Conservation (phyloP, 2,797 vertebrate genomes). For the Phalanger gymnotis region DNA sequence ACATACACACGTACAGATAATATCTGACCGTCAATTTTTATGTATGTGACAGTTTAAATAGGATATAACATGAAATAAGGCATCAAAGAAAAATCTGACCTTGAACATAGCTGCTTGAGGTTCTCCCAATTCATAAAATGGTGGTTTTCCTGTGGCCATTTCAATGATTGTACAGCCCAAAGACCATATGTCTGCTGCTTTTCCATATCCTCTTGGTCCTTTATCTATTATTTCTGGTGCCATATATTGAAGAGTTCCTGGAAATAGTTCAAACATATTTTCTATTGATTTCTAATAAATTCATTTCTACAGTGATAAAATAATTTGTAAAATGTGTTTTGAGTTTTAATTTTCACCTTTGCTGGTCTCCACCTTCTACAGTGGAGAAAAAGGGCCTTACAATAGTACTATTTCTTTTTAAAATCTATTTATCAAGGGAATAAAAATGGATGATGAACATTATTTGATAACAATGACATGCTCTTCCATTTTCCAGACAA, state of each 20-base stretch:
- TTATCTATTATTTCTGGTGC: conserved; percentile 99
- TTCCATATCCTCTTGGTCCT: conserved; percentile 96
- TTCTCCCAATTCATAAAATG: conserved; percentile 97
- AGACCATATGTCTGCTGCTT: conserved; percentile 99
- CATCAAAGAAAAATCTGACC: conserved; percentile 84
- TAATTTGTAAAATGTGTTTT: conserved; percentile 27
- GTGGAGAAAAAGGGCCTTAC: not conserved
- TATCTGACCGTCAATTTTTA: not conserved
- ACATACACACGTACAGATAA: not conserved
- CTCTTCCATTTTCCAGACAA: not conserved
- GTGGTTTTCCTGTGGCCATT: conserved; percentile 98
- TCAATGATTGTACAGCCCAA: conserved; percentile 98
- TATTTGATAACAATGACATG: conserved; percentile 17
- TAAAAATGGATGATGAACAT: conserved; percentile 24
- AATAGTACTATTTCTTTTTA: conserved; percentile 14
- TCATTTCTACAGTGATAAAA: conserved; percentile 28
- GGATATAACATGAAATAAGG: conserved; percentile 44
- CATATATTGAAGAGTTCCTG: conserved; percentile 99
- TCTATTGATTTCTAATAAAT: not conserved
- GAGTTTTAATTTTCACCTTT: conserved; percentile 27
- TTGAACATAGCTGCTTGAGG: conserved; percentile 99
- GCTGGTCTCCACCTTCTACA: not conserved
- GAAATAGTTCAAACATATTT: conserved; percentile 63
- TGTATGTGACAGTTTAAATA: not conserved
- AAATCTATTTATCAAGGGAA: conserved; percentile 22